A percentile compares a stretch with the other conserved stretches of the same genome.
phyloP scores from a whole-genome alignment of 2,888 invertebrate species.

The Fabriciana adippe region DNA sequence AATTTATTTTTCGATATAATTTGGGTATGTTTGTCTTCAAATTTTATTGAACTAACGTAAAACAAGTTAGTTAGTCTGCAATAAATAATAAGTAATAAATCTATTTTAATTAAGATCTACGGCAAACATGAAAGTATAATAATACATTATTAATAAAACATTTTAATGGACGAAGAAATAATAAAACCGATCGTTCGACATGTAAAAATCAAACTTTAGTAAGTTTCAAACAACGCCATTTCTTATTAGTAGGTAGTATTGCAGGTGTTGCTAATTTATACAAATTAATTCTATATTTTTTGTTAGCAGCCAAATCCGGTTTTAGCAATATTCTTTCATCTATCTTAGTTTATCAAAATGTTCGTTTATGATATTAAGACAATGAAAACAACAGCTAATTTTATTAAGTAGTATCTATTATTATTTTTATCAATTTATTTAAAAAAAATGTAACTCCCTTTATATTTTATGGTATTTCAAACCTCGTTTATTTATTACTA shows the following conservation, averaged over 20 bases:
- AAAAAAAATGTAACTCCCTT: too few species aligned
- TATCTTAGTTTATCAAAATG: slow-evolving; percentile 26
- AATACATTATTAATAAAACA: too few species aligned
- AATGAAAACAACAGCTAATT: neutral
- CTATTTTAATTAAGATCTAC: slow-evolving; percentile 1
- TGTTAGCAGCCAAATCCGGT: slow-evolving; percentile 33
- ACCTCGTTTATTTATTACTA: too few species aligned
- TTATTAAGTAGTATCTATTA: too few species aligned
- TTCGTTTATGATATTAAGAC: slow-evolving; percentile 31
- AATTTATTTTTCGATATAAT: too few species aligned
- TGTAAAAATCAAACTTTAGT: slow-evolving; percentile 17
- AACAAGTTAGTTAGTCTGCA: too few species aligned
- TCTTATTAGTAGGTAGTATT: slow-evolving; percentile 47
- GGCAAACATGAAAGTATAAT: slow-evolving; percentile 10
- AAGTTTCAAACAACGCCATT: slow-evolving; percentile 40
- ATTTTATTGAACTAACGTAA: too few species aligned
- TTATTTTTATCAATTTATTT: too few species aligned
- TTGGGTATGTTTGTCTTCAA: too few species aligned
- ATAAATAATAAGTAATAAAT: neutral
- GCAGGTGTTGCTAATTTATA: slow-evolving; percentile 67
- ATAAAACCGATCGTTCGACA: slow-evolving; percentile 13
- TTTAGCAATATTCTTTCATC: slow-evolving; percentile 38
- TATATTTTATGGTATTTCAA: too few species aligned
- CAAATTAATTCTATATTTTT: slow-evolving; percentile 51
- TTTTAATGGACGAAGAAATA: neutral